phyloP scores from a whole-genome alignment of 2,888 invertebrate genomes.

The Apamea sordens region DNA sequence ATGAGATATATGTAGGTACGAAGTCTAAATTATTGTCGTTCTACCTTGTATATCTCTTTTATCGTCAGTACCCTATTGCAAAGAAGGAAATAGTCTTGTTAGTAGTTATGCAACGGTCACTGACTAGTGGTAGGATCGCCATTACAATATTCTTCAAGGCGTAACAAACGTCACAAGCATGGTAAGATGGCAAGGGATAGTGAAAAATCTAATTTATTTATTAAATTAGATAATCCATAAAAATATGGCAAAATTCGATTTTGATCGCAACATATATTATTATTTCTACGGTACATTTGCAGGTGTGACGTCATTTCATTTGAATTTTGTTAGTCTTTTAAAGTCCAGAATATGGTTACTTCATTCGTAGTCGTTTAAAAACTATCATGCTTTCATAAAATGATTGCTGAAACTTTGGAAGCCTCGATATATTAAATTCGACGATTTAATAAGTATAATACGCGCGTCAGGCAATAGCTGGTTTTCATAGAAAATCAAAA shows the following conservation, averaged over 20 bases:
- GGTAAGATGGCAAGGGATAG: background rate
- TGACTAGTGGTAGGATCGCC: constrained; percentile 10
- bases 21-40: background rate
- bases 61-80: background rate
- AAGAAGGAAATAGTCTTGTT: background rate
- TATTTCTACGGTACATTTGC: constrained; percentile 1
- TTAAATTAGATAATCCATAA: background rate
- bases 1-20: background rate
- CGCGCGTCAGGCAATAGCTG: background rate
- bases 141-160: constrained; percentile 2
- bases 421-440: constrained; percentile 25
- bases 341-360: background rate
- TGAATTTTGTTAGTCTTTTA: background rate
- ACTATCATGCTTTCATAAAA: background rate
- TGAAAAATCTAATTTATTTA: background rate
- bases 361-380: background rate
- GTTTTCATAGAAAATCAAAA: constrained; percentile 27
- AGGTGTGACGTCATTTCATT: background rate
- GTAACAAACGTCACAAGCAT: background rate
- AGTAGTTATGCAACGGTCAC: constrained; percentile 2
- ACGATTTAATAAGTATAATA: constrained; percentile 1
- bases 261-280: constrained; percentile 20
- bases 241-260: constrained; percentile 15
- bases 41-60: background rate
- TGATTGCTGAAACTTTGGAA: constrained; percentile 1